Evolutionary conservation across 1,140 invertebrate species (phyloP), one percentile per base, ranked within the genome.

Genomic region (Megalonaias nervosa): DNA sequence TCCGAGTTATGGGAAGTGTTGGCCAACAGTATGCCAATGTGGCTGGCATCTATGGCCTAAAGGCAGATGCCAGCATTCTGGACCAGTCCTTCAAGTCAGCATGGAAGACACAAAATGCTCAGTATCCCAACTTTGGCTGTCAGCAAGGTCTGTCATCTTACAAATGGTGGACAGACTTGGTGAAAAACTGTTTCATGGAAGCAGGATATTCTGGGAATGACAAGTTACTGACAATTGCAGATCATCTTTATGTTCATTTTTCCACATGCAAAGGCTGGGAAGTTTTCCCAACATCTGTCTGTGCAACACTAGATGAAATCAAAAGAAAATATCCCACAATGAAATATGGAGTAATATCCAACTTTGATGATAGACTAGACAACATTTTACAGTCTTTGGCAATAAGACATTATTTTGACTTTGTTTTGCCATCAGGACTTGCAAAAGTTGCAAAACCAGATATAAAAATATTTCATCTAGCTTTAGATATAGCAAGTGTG

Each of bases 81-180:
- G 92, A 93, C 85, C 85, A 87, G 77, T 93, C 93, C 83, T 95
- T 96, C 78, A 93, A 93, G 88, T 64, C 21, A n/a, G 74, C 74
- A 1, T 84, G 71, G 71, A 78, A 95, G 93, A 87, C 93, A 91
- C 65, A 84, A 55, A 70, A 75, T 67, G 59, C 75, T 67, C 60
- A 94, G 67, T 93, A 96, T 92, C 96, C 96, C 14, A 95, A 97
- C 90, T 98, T 94, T 91, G 96, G 96, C 1, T 91, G 91, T 75
- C 87, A 92, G 23, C 92, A 92, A 1, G 93, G 93, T 2, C 91
- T 97, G 57, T 93, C 93, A 15, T 96, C 95, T 93, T 89, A 94
- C 84, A 92, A 94, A 60, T 98, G 96, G 96, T 98, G 97, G 97
- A 92, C 90, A 66, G 87, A 89, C 75, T 88, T 96, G 16, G 93